Base-by-base conservation (phyloP, 1,140 invertebrate genomes). In the Pectinophora gossypiella region DNA sequence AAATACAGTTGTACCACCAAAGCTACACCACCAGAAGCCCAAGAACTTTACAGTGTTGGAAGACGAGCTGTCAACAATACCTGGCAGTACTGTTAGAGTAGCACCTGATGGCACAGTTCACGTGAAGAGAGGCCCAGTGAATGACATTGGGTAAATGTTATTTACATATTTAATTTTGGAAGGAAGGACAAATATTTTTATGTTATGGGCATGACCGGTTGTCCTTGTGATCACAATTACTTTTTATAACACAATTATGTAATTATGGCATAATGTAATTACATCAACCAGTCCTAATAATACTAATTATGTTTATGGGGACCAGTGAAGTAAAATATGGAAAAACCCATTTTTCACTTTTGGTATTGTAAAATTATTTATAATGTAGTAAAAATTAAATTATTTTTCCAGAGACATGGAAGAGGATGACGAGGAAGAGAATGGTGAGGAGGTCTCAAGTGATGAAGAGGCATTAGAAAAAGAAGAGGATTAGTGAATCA, bases 21-120 rank as follows among this genome's bases (percentile, higher is more conserved):
- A 69, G 62, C 38, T 83, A 21, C 64, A 57, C 22, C 61, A 66
- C 16, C 89, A 79, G 40, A 88, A 88, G 66, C 90, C 91, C 2
- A 91, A 91, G 64, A 75, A 85, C 40, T 90, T 85, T 56, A 67
- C 66, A n/a, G 61, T 74, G 13, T 82, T 90, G 27, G 85, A 88
- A 61, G 91, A 88, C 56, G 91, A 92, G 68, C 72, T 93, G 20
- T 87, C 89, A 12, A 93, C 92, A 9, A 63, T 87, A 5, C 48
- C 72, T 20, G 63, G 88, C 59, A 59, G 69, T 19, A 74, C 58
- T 46, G 90, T 92, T 1, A 74, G 59, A 32, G 89, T 93, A 2
- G 76, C 79, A 51, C 90, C 91, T 21, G 87, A 89, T 68, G 92
- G 92, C 38, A 72, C 79, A 22, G 85, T 92, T 7, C 48, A 64